Evolutionary conservation across 1,140 invertebrate species (phyloP).

Genomic region (Orius insidiosus): DNA sequence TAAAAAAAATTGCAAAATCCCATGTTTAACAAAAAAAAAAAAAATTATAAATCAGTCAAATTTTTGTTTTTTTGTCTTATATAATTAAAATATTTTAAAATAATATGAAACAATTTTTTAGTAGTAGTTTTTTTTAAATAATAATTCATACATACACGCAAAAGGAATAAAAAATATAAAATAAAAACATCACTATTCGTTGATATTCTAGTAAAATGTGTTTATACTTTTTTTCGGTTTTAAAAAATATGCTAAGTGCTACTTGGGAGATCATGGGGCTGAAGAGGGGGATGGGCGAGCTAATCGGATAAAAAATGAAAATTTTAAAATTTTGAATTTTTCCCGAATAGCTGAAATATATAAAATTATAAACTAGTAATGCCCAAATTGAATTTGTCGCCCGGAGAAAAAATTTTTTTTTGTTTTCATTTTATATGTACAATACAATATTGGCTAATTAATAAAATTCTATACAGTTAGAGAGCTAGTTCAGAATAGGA

Average conservation of each 20-base stretch:
- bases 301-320: too few species aligned
- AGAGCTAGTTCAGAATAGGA: constrained; percentile 18
- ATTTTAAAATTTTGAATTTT: too few species aligned
- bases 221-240: not conserved
- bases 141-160: constrained; percentile 1
- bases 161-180: not conserved
- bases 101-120: not conserved
- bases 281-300: too few species aligned
- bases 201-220: constrained; percentile 1
- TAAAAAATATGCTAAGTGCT: not conserved
- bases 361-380: too few species aligned
- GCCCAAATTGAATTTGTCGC: too few species aligned
- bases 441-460: constrained; percentile 13
- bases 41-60: constrained; percentile 13
- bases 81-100: constrained; percentile 4
- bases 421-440: constrained; percentile 10
- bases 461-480: constrained; percentile 8
- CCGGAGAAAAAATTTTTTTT: too few species aligned
- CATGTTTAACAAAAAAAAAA: constrained; percentile 4
- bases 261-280: not conserved
- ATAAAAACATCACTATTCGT: constrained; percentile 6
- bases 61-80: not conserved
- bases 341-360: too few species aligned
- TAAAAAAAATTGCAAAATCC: constrained; percentile 11
- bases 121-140: not conserved